Evolutionary conservation across 2,113 vertebrate genomes (phyloP).

Genomic region (Tylochromis polylepis): DNA sequence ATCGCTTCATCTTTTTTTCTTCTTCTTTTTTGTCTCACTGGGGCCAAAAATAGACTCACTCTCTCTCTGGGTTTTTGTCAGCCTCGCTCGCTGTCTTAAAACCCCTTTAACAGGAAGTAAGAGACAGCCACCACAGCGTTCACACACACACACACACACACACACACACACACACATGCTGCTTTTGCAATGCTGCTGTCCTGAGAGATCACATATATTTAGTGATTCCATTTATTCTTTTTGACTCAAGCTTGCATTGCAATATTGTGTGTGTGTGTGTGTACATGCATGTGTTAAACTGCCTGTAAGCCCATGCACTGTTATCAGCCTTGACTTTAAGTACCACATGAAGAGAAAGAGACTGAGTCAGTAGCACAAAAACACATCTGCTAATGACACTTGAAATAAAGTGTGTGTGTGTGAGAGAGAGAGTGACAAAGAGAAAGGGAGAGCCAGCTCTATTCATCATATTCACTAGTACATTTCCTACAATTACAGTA

Average conservation of each 20-base stretch:
- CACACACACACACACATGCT: background rate
- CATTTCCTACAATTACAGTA: background rate
- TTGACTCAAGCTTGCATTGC: background rate
- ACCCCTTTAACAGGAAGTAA: constrained; percentile 50
- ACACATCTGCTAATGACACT: constrained; percentile 22
- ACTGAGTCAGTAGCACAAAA: constrained; percentile 35
- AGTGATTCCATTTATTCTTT: background rate
- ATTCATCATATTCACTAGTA: background rate
- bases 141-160: background rate
- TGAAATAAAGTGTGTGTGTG: background rate
- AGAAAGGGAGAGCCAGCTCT: background rate
- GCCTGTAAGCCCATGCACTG: background rate
- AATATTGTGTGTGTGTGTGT: background rate
- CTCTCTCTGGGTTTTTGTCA: constrained; percentile 14
- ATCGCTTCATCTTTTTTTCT: background rate
- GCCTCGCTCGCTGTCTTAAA: constrained; percentile 17
- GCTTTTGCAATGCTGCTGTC: background rate
- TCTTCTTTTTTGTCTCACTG: background rate
- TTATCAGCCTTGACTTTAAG: background rate
- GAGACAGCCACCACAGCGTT: constrained; percentile 13
- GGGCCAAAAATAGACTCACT: constrained; percentile 46
- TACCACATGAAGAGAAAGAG: background rate
- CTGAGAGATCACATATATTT: background rate
- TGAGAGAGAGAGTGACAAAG: background rate
- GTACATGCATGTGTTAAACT: background rate